Evolutionary conservation across 2,797 vertebrate species (phyloP), one percentile per base, ranked within the genome.

Genomic region (Thalassophryne amazonica): DNA sequence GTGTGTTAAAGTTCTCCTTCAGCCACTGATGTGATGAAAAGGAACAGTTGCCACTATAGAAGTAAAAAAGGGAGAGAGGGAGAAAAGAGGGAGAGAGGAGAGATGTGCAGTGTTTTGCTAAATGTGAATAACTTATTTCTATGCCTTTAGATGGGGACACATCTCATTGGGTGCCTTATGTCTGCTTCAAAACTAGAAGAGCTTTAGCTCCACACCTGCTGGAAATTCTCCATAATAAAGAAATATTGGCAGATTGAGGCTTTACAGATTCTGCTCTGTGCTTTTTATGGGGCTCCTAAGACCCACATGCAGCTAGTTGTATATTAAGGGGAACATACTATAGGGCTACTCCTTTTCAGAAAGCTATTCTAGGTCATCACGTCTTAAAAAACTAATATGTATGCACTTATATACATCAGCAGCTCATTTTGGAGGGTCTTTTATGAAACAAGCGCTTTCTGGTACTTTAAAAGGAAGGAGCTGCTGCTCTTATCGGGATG

Each of bases 131-230:
- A 73, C 78, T 86, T 85, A 85, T 84, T 83, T 62, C 79, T 74
- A 67, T 77, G 72, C 69, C 73, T 86, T 88, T 87, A 86, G 88
- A n/a, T n/a, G 90, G 85, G 81, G 84, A 78, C 80, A 87, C 85
- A 89, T 86, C 85, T 88, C 89, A 90, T 90, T 91, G 81, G 80
- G 56, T 69, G 55, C 85, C 83, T 89, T 86, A 89, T 90, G 89
- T 85, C 86, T 77, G 73, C 77, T 70, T 78, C 82, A n/a, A n/a
- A 77, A 78, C 73, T 76, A 82, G 80, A 76, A 76, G 69, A 86
- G 68, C 81, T 81, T 76, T 62, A 81, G 78, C 50, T 80, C 77
- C 60, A 59, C 68, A 75, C 69, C 73, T 78, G 68, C 69, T 66
- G 63, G 64, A 81, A 71, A 72, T 76, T 67, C 62, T 53, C 64